Percentiles rank a stretch among this genome's conserved stretches.
phyloP scores from a whole-genome alignment of 2,113 vertebrate genomes.

The Deroptyus accipitrinus region DNA sequence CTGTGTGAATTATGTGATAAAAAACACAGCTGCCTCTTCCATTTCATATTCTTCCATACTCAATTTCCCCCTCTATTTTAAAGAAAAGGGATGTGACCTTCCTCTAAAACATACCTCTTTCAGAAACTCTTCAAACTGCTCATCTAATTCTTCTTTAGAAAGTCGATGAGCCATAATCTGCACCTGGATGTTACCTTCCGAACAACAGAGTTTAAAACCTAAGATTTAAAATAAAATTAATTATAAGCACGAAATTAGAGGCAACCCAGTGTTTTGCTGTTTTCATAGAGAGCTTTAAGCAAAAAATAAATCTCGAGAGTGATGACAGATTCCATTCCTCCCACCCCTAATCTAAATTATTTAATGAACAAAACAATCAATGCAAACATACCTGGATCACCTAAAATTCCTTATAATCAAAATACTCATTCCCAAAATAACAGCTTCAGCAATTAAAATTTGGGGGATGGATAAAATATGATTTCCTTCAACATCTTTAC shows the following conservation, averaged over 20 bases:
- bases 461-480: neutral
- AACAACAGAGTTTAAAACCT: neutral
- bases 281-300: neutral
- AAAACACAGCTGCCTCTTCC: neutral
- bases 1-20: neutral
- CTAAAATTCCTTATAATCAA: neutral
- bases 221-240: neutral
- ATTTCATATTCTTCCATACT: neutral
- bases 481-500: neutral
- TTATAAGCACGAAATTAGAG: neutral
- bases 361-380: neutral
- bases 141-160: slow-evolving; percentile 87
- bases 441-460: neutral
- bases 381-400: neutral
- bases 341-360: neutral
- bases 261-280: neutral
- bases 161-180: slow-evolving; percentile 78
- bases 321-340: neutral
- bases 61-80: neutral
- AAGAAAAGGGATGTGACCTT: neutral
- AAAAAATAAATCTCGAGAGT: neutral
- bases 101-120: slow-evolving; percentile 83
- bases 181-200: neutral
- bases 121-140: slow-evolving; percentile 92
- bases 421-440: neutral